Percentiles rank a stretch among this genome's conserved stretches.
These are phyloP conservation scores for Drosophila obscura DNA, from an alignment of 1,140 invertebrate genomes.

Conservation along the genomic window DNA sequence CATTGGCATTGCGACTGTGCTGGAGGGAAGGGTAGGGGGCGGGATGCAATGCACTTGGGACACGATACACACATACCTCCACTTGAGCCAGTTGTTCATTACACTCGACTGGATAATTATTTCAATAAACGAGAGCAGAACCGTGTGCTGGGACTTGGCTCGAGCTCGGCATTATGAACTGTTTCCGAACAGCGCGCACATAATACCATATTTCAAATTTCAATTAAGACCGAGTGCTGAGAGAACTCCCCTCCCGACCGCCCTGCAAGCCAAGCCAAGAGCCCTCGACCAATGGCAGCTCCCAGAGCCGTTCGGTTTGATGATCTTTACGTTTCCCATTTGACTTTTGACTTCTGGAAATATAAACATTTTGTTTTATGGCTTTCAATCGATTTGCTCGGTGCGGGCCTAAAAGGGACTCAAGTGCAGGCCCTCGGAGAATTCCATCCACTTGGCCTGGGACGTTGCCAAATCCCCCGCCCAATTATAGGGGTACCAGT, in stretches of 20 bases:
- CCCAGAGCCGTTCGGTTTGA: constrained; percentile 25
- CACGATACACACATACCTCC: constrained; percentile 27
- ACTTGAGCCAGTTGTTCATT: constrained; percentile 79
- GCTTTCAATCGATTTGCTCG: constrained; percentile 61
- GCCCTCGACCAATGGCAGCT: constrained; percentile 58
- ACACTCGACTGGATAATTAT: constrained; percentile 78
- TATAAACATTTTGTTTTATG: constrained; percentile 80
- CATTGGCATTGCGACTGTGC: constrained; percentile 33
- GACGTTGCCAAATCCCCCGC: constrained; percentile 53
- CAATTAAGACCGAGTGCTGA: constrained; percentile 83
- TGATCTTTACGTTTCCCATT: constrained; percentile 68
- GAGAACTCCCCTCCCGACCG: constrained; percentile 43
- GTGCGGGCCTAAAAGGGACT: constrained; percentile 62
- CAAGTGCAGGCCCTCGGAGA: constrained; percentile 58
- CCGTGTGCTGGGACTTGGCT: constrained; percentile 56
- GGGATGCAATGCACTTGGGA: background rate
- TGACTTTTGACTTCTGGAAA: constrained; percentile 78
- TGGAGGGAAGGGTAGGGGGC: constrained; percentile 11
- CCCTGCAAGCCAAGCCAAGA: background rate
- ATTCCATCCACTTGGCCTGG: constrained; percentile 43
- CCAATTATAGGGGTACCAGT: background rate
- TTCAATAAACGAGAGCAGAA: constrained; percentile 74
- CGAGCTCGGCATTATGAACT: constrained; percentile 72
- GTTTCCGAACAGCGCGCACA: constrained; percentile 76
- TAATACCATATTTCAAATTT: constrained; percentile 83